Evolutionary conservation across 2,888 invertebrate genomes (phyloP), one percentile per base, ranked within the genome.

Genomic region (Papilio demoleus): DNA sequence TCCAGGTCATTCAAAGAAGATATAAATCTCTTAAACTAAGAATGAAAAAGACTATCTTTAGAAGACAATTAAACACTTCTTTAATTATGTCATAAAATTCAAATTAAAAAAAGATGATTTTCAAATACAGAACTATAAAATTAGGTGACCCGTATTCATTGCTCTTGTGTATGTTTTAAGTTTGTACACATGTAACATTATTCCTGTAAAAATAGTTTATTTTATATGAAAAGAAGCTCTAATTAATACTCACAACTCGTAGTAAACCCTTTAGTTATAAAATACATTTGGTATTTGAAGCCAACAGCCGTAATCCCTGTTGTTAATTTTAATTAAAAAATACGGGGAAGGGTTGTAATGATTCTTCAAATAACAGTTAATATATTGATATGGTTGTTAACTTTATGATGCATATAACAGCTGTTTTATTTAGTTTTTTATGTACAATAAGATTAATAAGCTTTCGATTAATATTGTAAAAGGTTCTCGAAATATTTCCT

Each of bases 271-370:
- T 59, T 59, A 19, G 24, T 60, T 42, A 61, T 61, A 67, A 53
- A 61, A 53, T 62, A 61, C 53, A 61, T 11, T 27, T 38, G 11
- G 2, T 53, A 53, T 67, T 61, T 61, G 24, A 67, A 67, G 4
- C 19, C 67, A 61, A 50, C 38, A 53, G 22, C 36, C 47, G 59
- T 59, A n/a, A 53, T 34, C 58, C 42, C 53, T 38, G 42, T 67
- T 67, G 67, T 67, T n/a, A 12, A 12, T 62, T 61, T 67, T 67
- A 67, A 67, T 67, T 67, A 67, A 67, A n/a, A 67, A 67, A 67
- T 50, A 67, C 40, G 22, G 31, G 61, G 40, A 53, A 53, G 59
- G 67, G 53, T 67, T 53, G 61, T 50, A 67, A 67, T 56, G 40
- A 38, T 53, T 67, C 53, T 67, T 66, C 66, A 66, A n/a, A 62